A percentile compares a stretch with the other conserved stretches of the same genome.
phyloP scores from a whole-genome alignment of 2,888 invertebrate genomes.

The Lycaena phlaeas region DNA sequence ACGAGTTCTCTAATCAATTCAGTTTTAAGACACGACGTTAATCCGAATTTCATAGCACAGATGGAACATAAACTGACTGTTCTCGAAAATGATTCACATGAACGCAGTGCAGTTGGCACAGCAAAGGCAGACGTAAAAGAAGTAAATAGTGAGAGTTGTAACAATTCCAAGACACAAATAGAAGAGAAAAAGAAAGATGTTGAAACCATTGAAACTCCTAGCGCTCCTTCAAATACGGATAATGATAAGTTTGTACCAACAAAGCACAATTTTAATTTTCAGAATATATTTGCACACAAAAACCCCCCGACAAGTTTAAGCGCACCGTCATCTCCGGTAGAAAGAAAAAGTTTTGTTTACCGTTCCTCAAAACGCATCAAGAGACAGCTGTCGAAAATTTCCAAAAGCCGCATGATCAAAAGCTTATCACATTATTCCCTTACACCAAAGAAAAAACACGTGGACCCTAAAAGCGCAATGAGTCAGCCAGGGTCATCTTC shows the following conservation, averaged over 20 bases:
- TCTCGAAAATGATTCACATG: constrained; percentile 27
- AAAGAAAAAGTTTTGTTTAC: constrained; percentile 53
- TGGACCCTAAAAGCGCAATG: constrained; percentile 34
- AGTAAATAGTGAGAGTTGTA: neutral
- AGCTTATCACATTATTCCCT: constrained; percentile 61
- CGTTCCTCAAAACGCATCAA: constrained; percentile 58
- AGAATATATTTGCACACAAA: constrained; percentile 56
- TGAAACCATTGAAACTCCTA: constrained; percentile 8
- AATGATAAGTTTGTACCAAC: constrained; percentile 38
- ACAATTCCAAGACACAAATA: constrained; percentile 10
- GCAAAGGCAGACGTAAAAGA: neutral
- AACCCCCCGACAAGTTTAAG: constrained; percentile 53
- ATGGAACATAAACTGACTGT: constrained; percentile 47
- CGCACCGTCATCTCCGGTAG: constrained; percentile 58
- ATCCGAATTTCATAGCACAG: constrained; percentile 40
- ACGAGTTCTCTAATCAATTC: constrained; percentile 73
- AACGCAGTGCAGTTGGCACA: constrained; percentile 18
- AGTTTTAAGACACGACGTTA: constrained; percentile 49
- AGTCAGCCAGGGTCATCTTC: constrained; percentile 53
- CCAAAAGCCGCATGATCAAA: constrained; percentile 61
- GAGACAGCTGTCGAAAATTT: constrained; percentile 50
- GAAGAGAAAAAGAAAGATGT: constrained; percentile 8
- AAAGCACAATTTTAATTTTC: constrained; percentile 52
- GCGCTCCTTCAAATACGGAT: constrained; percentile 19
- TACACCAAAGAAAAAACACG: constrained; percentile 50